Conservation (phyloP, 2,888 invertebrate genomes). For the Brachyopa scutellaris region DNA sequence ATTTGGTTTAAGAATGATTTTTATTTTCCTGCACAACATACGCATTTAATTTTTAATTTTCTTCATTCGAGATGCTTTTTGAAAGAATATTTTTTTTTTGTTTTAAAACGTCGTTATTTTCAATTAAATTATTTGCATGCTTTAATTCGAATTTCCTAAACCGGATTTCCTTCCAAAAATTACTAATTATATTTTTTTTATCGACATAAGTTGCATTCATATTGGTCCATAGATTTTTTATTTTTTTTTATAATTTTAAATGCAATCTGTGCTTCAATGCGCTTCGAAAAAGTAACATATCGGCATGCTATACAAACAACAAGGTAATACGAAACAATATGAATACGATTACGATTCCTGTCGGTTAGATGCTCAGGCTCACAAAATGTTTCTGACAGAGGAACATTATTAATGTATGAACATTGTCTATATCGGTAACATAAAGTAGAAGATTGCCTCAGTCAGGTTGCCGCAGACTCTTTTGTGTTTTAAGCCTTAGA, state of each 20-base stretch:
- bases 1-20: conserved; percentile 2
- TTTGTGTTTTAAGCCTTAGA: too few species aligned
- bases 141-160: conserved; percentile 47
- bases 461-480: too few species aligned
- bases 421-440: too few species aligned
- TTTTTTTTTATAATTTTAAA: not conserved
- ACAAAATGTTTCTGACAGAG: too few species aligned
- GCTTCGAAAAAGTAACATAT: too few species aligned
- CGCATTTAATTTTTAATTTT: not conserved
- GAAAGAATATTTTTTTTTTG: not conserved
- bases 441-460: too few species aligned
- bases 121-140: conserved; percentile 57
- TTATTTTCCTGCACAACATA: not conserved
- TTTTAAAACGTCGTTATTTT: conserved; percentile 23
- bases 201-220: conserved; percentile 24
- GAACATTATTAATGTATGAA: too few species aligned
- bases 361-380: too few species aligned
- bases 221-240: not conserved
- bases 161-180: conserved; percentile 65
- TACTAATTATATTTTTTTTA: conserved; percentile 62
- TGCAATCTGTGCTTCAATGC: conserved; percentile 13
- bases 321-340: too few species aligned
- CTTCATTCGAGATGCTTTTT: conserved; percentile 29
- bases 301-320: too few species aligned
- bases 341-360: too few species aligned